Evolutionary conservation across 1,140 invertebrate species (phyloP), one percentile per base, ranked within the genome.

Genomic region (Ceratina calcarata): DNA sequence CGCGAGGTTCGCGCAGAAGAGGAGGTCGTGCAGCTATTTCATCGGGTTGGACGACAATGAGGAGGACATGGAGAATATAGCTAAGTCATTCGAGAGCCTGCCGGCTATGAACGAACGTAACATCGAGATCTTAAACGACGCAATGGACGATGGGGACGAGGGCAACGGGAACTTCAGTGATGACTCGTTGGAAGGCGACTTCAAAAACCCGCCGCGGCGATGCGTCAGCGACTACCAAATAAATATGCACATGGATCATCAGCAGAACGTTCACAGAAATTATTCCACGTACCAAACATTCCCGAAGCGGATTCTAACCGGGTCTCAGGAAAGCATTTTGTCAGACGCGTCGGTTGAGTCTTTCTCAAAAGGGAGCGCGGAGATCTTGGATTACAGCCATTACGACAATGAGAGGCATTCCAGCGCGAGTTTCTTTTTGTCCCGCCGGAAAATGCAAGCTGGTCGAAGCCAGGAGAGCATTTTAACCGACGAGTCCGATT

Each of bases 381-480:
- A 94, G 55, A 92, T 94, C 76, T 89, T 94, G n/a, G 93, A 95
- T 86, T 94, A 92, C 64, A 88, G 93, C 7, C 94, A 94, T 79
- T 94, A 94, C 71, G 94, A 95, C 57, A 94, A 94, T 84, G 94
- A 94, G 32, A 85, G 93, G 57, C 93, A 94, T 45, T 93, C 92
- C 0, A 93, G 91, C 83, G 91, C 93, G 0, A 95, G 94, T 82
- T 94, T 94, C 80, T 94, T 94, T 69, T 22, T 94, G 6, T 93
- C 92, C 0, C 86, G 91, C 2, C 86, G 91, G 22, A 90, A 89
- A 49, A 92, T 94, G 80, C 94, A 94, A 16, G 91, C 94, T 62
- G 96, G 95, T 87, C 95, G 96, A 88, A 97, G 96, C 67, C 93
- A 96, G 83, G 96, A 97, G 88, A 97, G 96, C 84, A 95, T 97